These are phyloP conservation scores for Urophycis tenuis DNA, from an alignment of 2,797 vertebrate species.

Conservation along the genomic window DNA sequence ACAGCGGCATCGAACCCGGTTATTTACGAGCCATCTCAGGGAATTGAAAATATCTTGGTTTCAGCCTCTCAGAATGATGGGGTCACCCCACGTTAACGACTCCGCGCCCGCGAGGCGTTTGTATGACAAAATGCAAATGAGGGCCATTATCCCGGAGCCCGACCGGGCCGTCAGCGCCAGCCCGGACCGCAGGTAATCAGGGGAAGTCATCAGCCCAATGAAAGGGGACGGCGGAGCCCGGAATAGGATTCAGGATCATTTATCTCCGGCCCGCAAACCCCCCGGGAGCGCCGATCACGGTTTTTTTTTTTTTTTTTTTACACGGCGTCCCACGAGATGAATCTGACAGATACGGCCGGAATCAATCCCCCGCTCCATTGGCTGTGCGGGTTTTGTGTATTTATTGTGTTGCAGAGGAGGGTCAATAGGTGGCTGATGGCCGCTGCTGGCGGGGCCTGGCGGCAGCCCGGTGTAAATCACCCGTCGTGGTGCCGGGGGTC, in stretches of 20 bases:
- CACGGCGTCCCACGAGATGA: slow-evolving; percentile 23
- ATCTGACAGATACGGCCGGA: slow-evolving; percentile 14
- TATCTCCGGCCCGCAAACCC: slow-evolving; percentile 23
- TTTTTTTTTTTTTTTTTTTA: no score
- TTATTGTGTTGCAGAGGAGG: not conserved
- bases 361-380: slow-evolving; percentile 15
- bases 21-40: slow-evolving; percentile 41
- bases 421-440: not conserved
- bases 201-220: slow-evolving; percentile 44
- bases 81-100: slow-evolving; percentile 43
- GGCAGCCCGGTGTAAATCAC: no score
- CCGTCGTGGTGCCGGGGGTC: no score
- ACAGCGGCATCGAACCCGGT: slow-evolving; percentile 15
- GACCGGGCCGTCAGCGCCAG: slow-evolving; percentile 19
- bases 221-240: slow-evolving; percentile 20
- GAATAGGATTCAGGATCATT: slow-evolving; percentile 1
- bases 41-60: slow-evolving; percentile 54
- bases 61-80: slow-evolving; percentile 47
- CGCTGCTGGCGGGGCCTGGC: not conserved
- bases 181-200: slow-evolving; percentile 31
- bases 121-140: slow-evolving; percentile 49
- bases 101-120: slow-evolving; percentile 30
- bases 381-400: not conserved
- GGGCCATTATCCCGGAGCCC: slow-evolving; percentile 32
- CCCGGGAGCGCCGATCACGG: slow-evolving; percentile 46